Conservation (phyloP, 2,888 invertebrate species). For the Catonia carolina region DNA sequence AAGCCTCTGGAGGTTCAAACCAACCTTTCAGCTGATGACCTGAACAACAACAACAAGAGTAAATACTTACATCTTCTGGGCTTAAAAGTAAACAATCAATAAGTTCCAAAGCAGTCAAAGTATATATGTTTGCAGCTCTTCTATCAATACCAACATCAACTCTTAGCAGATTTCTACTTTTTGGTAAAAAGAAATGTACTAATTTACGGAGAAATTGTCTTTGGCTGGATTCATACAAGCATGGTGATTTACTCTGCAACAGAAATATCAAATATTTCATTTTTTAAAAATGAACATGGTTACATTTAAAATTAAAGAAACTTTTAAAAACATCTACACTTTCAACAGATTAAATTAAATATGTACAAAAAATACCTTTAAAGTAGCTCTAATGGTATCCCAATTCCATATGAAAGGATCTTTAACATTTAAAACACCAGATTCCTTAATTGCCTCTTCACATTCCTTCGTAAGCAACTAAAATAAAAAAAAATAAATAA, state of each 20-base stretch:
- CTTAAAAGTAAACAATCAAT: constrained; percentile 61
- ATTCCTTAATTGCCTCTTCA: constrained; percentile 67
- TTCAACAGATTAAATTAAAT: constrained; percentile 25
- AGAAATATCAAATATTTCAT: too few species aligned
- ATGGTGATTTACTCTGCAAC: background rate
- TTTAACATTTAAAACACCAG: constrained; percentile 70
- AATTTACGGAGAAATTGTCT: constrained; percentile 66
- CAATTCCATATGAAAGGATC: constrained; percentile 87
- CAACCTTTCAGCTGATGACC: too few species aligned
- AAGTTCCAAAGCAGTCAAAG: constrained; percentile 52
- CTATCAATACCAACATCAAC: constrained; percentile 57
- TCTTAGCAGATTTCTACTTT: constrained; percentile 78
- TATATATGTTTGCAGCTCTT: constrained; percentile 41
- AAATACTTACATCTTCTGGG: too few species aligned
- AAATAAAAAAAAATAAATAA: too few species aligned
- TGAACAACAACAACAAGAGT: too few species aligned
- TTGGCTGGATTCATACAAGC: constrained; percentile 57
- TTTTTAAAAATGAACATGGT: constrained; percentile 3
- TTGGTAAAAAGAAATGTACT: constrained; percentile 79
- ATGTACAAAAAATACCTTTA: constrained; percentile 51
- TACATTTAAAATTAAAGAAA: background rate
- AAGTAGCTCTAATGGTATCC: constrained; percentile 77
- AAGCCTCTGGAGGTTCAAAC: too few species aligned
- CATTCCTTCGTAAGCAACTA: constrained; percentile 46
- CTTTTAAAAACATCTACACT: background rate